phyloP scores from a whole-genome alignment of 92 coral and sea anemone species.

The Parazoanthus swiftii region DNA sequence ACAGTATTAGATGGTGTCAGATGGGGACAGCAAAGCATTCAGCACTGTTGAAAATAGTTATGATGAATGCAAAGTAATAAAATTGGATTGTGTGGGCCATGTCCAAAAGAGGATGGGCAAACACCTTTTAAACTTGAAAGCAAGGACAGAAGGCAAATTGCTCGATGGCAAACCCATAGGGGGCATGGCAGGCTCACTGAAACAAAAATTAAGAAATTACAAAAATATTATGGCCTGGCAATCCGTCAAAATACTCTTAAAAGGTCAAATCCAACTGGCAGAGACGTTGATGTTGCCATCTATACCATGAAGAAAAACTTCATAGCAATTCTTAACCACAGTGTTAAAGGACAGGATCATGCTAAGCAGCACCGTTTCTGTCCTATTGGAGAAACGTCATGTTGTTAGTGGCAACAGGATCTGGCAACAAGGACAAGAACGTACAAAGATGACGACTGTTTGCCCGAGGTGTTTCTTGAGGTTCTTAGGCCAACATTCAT shows the following conservation, averaged over 20 bases:
- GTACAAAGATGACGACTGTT: conserved; percentile 42
- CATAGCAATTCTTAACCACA: conserved; percentile 52
- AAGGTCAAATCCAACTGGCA: conserved; percentile 52
- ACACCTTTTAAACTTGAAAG: too few relatives aligned
- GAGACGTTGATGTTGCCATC: conserved; percentile 50
- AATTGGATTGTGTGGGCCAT: too few relatives aligned
- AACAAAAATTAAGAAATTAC: conserved; percentile 43
- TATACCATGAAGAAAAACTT: conserved; percentile 57
- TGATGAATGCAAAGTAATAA: too few relatives aligned
- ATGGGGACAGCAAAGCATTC: too few relatives aligned
- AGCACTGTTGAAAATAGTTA: too few relatives aligned
- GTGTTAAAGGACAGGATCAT: conserved; percentile 21
- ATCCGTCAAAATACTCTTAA: conserved; percentile 56
- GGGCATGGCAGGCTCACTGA: conserved; percentile 51
- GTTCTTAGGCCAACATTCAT: conserved; percentile 40
- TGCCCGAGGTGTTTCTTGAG: conserved; percentile 49
- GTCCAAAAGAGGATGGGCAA: too few relatives aligned
- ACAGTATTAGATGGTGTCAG: too few relatives aligned
- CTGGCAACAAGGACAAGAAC: conserved; percentile 43
- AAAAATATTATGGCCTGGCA: conserved; percentile 23
- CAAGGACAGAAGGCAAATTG: too few relatives aligned
- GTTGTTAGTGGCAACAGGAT: conserved; percentile 64
- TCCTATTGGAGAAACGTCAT: conserved; percentile 46
- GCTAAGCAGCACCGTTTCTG: conserved; percentile 58
- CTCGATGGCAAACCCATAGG: too few relatives aligned